These are phyloP conservation scores for Branchinecta lindahli DNA, from an alignment of 1,140 invertebrate genomes.

Conservation along the genomic window DNA sequence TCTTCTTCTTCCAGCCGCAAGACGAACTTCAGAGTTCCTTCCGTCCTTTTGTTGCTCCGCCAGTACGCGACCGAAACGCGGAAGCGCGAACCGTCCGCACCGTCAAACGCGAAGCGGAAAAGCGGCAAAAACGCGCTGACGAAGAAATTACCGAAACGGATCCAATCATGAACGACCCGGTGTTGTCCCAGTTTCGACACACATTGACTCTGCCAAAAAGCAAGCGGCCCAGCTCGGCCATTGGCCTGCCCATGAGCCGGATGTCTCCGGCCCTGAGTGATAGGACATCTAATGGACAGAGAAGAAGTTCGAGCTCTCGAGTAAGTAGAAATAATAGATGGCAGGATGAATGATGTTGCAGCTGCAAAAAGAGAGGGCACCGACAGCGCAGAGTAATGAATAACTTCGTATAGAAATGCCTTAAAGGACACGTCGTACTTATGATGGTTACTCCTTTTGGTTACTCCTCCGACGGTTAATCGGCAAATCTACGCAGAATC, in stretches of 20 bases:
- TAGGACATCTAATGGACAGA: neutral
- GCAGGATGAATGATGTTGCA: too few relatives aligned
- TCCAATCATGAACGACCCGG: constrained; percentile 30
- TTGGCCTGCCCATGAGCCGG: neutral
- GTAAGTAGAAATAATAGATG: neutral
- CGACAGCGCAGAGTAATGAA: too few relatives aligned
- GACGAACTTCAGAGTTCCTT: too few relatives aligned
- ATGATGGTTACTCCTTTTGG: too few relatives aligned
- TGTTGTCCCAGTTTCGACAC: constrained; percentile 25
- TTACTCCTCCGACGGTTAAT: too few relatives aligned
- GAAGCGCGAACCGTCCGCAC: constrained; percentile 84
- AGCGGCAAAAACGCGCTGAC: constrained; percentile 46
- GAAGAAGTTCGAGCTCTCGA: neutral
- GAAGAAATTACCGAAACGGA: constrained; percentile 22
- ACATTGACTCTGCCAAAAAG: constrained; percentile 35
- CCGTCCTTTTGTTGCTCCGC: neutral
- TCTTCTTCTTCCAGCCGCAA: neutral
- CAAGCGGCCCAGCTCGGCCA: constrained; percentile 16
- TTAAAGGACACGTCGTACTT: too few relatives aligned
- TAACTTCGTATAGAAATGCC: too few relatives aligned
- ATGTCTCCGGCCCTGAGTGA: neutral
- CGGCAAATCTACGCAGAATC: too few relatives aligned
- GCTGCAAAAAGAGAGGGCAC: too few relatives aligned
- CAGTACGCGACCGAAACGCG: constrained; percentile 36
- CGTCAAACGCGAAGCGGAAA: constrained; percentile 76